These are phyloP conservation scores for Callopanchax toddi DNA, from an alignment of 2,113 vertebrate species.

Conservation along the genomic window DNA sequence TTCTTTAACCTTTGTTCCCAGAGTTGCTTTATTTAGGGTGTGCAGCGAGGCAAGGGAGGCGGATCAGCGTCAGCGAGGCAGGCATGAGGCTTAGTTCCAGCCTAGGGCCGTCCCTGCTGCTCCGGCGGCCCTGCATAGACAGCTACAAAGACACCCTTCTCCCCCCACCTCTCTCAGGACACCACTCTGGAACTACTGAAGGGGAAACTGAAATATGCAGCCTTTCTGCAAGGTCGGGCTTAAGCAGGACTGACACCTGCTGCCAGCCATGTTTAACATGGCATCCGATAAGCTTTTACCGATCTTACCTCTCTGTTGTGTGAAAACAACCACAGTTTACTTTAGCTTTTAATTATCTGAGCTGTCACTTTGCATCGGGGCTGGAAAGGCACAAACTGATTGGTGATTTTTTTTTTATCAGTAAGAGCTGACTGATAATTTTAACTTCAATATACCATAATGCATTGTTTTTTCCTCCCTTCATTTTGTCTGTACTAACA, in stretches of 20 bases:
- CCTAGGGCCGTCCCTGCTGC: conserved; percentile 60
- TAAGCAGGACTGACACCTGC: conserved; percentile 50
- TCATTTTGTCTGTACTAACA: background rate
- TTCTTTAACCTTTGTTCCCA: conserved; percentile 33
- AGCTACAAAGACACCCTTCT: conserved; percentile 29
- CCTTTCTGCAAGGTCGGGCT: conserved; percentile 54
- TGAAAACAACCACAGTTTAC: background rate
- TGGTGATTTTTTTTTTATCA: too few relatives aligned
- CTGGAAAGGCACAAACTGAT: too few relatives aligned
- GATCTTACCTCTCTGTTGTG: conserved; percentile 19
- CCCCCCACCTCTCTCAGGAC: conserved; percentile 42
- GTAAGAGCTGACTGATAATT: too few relatives aligned
- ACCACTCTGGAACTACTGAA: conserved; percentile 51
- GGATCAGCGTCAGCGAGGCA: conserved; percentile 65
- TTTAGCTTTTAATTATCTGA: conserved; percentile 9
- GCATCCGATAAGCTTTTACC: conserved; percentile 6
- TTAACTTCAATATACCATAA: too few relatives aligned
- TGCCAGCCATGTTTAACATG: conserved; percentile 50
- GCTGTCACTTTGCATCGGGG: conserved; percentile 4
- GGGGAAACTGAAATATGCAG: conserved; percentile 65
- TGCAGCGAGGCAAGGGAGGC: conserved; percentile 47
- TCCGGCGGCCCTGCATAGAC: conserved; percentile 55
- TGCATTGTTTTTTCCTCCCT: background rate
- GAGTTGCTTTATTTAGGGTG: conserved; percentile 61
- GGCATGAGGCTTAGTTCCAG: conserved; percentile 64